Percentiles rank a stretch among this genome's conserved stretches.
These are phyloP conservation scores for Lucilia cuprina DNA, from an alignment of 1,140 invertebrate species.

Conservation along the genomic window DNA sequence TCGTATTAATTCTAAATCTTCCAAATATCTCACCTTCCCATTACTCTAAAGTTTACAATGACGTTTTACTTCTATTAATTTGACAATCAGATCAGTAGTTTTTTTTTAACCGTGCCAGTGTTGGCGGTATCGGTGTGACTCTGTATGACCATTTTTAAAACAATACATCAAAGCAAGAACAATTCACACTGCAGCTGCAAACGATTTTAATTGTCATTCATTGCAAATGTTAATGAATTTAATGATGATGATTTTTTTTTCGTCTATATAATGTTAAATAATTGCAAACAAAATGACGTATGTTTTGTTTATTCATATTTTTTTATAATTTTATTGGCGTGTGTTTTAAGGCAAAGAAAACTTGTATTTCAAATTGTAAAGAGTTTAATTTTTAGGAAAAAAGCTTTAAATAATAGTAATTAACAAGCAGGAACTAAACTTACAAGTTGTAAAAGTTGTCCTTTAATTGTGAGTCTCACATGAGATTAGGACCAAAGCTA, in stretches of 20 bases:
- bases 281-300: no score
- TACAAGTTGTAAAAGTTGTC: no score
- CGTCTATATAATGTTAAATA: neutral
- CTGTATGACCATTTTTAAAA: neutral
- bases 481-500: no score
- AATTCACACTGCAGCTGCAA: conserved; percentile 34
- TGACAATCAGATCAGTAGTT: neutral
- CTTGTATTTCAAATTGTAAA: neutral
- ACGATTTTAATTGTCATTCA: conserved; percentile 29
- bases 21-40: no score
- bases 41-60: no score
- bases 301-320: no score
- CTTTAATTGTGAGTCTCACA: no score
- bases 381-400: no score
- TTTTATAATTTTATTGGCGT: neutral
- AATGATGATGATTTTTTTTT: conserved; percentile 42
- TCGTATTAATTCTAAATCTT: no score
- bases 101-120: neutral
- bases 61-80: neutral
- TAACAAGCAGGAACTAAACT: no score
- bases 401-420: no score
- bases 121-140: neutral
- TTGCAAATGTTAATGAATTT: conserved; percentile 48
- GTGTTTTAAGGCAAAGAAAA: neutral
- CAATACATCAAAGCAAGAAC: conserved; percentile 35